These are phyloP conservation scores for Agelastica alni DNA, from an alignment of 2,888 invertebrate genomes.

Conservation along the genomic window DNA sequence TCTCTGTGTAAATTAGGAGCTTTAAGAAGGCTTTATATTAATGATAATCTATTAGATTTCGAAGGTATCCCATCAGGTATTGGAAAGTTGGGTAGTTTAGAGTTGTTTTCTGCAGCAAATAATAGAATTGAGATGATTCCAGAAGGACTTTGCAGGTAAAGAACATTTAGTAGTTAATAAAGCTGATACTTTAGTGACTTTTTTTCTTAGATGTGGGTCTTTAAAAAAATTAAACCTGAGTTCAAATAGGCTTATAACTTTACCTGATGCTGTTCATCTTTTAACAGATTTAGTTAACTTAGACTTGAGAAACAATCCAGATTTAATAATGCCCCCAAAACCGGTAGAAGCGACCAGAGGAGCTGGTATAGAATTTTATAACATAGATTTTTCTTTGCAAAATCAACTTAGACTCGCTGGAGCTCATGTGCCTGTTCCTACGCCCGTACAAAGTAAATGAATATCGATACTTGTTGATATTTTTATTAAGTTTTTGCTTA, in stretches of 20 bases:
- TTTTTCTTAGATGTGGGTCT: constrained; percentile 78
- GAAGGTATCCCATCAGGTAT: constrained; percentile 98
- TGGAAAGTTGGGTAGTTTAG: constrained; percentile 90
- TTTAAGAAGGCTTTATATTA: constrained; percentile 87
- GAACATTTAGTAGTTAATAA: too few relatives aligned
- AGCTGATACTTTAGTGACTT: background rate
- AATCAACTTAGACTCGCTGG: constrained; percentile 92
- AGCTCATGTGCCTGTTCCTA: constrained; percentile 77
- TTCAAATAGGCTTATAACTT: constrained; percentile 90
- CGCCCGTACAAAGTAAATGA: constrained; percentile 68
- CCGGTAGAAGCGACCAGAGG: constrained; percentile 79
- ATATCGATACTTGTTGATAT: background rate
- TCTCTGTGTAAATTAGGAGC: constrained; percentile 85
- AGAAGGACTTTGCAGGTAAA: constrained; percentile 95
- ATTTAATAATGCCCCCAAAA: constrained; percentile 96
- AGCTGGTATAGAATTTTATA: constrained; percentile 90
- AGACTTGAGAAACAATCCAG: constrained; percentile 91
- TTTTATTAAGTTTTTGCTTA: constrained; percentile 30
- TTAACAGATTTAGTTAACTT: constrained; percentile 86
- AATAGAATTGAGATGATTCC: constrained; percentile 98
- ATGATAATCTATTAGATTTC: constrained; percentile 93
- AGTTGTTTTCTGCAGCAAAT: constrained; percentile 95
- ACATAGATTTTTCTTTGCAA: constrained; percentile 97
- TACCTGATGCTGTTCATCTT: constrained; percentile 97
- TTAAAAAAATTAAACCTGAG: constrained; percentile 91